phyloP scores from a whole-genome alignment of 2,888 invertebrate species.

The Meiosimyza decipiens region DNA sequence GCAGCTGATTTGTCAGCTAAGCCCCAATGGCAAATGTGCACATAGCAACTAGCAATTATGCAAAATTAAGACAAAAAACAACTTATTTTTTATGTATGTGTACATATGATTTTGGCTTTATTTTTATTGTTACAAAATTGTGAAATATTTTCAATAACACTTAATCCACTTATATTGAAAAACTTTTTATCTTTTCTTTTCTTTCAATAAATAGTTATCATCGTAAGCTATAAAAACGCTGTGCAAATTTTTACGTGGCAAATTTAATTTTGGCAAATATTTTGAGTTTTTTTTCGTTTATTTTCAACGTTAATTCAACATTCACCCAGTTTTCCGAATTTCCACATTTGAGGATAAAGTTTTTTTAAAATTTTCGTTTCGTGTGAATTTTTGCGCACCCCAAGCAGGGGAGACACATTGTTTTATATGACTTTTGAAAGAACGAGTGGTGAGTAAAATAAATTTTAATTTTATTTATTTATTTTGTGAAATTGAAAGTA shows the following conservation, averaged over 20 bases:
- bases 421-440: conserved; percentile 98
- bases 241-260: conserved; percentile 34
- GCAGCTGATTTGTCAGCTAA: no score
- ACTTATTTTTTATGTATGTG: no score
- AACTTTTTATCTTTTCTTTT: conserved; percentile 11
- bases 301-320: conserved; percentile 28
- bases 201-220: conserved; percentile 20
- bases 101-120: no score
- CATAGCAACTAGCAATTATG: no score
- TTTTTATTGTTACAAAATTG: background rate
- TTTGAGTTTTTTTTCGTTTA: conserved; percentile 20
- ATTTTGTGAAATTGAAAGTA: no score
- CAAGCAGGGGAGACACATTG: conserved; percentile 65
- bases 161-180: no score
- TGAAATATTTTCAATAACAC: background rate
- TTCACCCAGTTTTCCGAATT: conserved; percentile 11
- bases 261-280: conserved; percentile 29
- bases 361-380: conserved; percentile 51
- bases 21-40: no score
- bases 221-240: conserved; percentile 20
- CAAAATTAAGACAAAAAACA: no score
- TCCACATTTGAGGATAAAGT: conserved; percentile 25
- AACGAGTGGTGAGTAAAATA: conserved; percentile 80
- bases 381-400: conserved; percentile 62
- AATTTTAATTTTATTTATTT: conserved; percentile 7